Evolutionary conservation across 2,888 invertebrate species (phyloP).

Genomic region (Eulithis prunata): DNA sequence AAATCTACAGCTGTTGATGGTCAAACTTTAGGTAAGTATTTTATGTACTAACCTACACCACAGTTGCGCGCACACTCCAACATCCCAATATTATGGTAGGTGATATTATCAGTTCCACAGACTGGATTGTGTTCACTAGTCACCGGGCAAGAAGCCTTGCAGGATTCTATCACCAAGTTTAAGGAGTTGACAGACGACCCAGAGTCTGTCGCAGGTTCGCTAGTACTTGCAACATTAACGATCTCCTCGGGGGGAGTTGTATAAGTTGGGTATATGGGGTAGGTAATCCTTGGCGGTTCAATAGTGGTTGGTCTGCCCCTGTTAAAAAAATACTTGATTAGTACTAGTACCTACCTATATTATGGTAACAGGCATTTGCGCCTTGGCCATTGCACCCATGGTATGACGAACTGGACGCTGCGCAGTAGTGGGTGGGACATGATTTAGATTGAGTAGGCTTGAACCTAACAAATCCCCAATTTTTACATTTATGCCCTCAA

Average conservation of each 20-base stretch:
- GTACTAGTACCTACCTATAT: no score
- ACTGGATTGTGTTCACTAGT: conserved; percentile 19
- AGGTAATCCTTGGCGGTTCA: conserved; percentile 14
- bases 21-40: no score
- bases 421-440: no score
- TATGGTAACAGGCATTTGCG: no score
- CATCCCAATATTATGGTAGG: conserved; percentile 21
- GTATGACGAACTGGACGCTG: no score
- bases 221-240: not conserved
- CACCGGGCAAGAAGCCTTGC: conserved; percentile 8
- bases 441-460: no score
- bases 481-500: no score
- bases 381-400: no score
- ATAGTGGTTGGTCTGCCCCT: conserved; percentile 13
- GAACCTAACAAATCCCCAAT: no score
- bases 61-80: conserved; percentile 27
- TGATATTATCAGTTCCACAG: conserved; percentile 27
- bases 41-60: conserved; percentile 24
- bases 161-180: conserved; percentile 3
- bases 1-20: no score
- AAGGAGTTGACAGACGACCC: not conserved
- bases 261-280: conserved; percentile 13
- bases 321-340: not conserved
- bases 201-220: not conserved
- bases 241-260: no score